Conservation (phyloP, 2,888 invertebrate genomes). For the Campaea margaritaria region DNA sequence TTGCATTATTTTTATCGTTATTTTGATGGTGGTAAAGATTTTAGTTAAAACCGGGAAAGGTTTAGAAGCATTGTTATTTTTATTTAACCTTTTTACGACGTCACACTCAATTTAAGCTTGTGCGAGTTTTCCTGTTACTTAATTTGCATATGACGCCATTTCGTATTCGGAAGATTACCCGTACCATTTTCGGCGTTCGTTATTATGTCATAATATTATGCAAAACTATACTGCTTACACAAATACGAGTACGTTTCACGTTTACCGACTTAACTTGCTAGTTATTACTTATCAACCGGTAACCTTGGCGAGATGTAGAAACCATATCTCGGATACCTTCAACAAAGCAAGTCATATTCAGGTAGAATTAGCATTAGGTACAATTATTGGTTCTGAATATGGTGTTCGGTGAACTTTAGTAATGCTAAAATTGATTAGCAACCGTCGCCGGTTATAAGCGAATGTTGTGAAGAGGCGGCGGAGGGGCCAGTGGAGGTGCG, state of each 20-base stretch:
- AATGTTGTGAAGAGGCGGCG: conserved; percentile 42
- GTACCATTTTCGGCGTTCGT: conserved; percentile 14
- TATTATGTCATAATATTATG: conserved; percentile 21
- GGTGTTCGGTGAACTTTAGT: conserved; percentile 44
- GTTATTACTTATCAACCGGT: conserved; percentile 14
- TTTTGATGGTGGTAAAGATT: neutral
- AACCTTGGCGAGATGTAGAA: conserved; percentile 36
- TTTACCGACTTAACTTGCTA: conserved; percentile 21
- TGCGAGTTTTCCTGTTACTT: conserved; percentile 26
- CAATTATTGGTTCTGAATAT: conserved; percentile 40
- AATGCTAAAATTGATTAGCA: conserved; percentile 52
- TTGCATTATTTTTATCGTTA: neutral
- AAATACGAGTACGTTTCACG: conserved; percentile 28
- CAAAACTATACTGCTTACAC: conserved; percentile 20
- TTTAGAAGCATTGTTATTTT: neutral
- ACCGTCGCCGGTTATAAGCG: conserved; percentile 50
- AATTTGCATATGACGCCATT: conserved; percentile 16
- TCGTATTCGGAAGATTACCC: conserved; percentile 13
- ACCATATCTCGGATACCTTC: conserved; percentile 21
- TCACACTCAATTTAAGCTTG: conserved; percentile 10
- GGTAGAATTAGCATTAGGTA: conserved; percentile 34
- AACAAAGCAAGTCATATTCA: conserved; percentile 25
- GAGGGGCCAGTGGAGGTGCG: conserved; percentile 44
- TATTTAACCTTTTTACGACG: neutral
- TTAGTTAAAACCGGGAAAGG: neutral